A percentile compares a stretch with the other conserved stretches of the same genome.
phyloP scores from a whole-genome alignment of 2,113 vertebrate species.

The Myanophis thanlyinensis region DNA sequence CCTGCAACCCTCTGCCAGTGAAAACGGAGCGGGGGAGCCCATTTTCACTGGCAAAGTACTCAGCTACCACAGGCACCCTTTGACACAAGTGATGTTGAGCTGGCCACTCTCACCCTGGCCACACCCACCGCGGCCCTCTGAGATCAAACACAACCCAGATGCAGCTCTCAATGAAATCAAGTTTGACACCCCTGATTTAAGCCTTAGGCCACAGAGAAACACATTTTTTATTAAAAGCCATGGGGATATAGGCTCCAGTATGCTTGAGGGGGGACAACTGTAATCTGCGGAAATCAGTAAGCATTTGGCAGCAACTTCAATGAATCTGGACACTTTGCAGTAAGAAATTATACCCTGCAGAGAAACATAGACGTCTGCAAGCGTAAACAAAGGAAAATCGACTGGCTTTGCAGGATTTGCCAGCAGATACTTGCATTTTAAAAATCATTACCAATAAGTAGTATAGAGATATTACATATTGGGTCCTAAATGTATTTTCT shows the following conservation, averaged over 20 bases:
- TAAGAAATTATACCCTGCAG: slow-evolving; percentile 14
- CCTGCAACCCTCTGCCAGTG: too few relatives aligned
- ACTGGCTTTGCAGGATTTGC: not conserved
- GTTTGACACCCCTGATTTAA: too few relatives aligned
- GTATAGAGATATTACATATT: not conserved
- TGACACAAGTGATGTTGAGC: too few relatives aligned
- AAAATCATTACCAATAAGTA: slow-evolving; percentile 4
- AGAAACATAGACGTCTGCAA: slow-evolving; percentile 3
- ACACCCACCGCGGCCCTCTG: too few relatives aligned
- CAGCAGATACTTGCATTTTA: slow-evolving; percentile 1
- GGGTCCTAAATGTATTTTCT: not conserved
- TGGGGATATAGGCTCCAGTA: not conserved
- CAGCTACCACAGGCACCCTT: too few relatives aligned
- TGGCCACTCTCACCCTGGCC: too few relatives aligned
- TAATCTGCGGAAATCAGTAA: slow-evolving; percentile 21
- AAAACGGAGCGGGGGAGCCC: too few relatives aligned
- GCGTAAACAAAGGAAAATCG: slow-evolving; percentile 12
- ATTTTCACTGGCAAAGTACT: too few relatives aligned
- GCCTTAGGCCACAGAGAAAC: not conserved
- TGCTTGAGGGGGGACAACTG: slow-evolving; percentile 17
- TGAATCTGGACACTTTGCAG: slow-evolving; percentile 23
- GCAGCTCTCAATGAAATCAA: too few relatives aligned
- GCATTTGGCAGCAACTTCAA: slow-evolving; percentile 28
- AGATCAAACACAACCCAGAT: too few relatives aligned
- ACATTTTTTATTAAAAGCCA: slow-evolving; percentile 3